Evolutionary conservation across 1,140 invertebrate species (phyloP).

Genomic region (Dysdera silvatica): DNA sequence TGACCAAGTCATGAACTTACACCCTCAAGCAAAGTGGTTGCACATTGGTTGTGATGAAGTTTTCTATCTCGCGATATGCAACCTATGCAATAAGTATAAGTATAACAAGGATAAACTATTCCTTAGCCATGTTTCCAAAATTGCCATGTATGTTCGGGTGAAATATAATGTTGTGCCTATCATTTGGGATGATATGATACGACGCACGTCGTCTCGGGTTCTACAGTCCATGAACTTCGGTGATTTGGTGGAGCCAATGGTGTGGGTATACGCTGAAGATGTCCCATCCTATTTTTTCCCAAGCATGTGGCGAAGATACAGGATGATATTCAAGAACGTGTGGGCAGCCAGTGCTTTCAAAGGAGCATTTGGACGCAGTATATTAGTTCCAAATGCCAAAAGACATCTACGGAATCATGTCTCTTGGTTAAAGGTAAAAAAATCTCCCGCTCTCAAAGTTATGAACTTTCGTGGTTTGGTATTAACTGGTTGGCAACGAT

Average conservation of each 20-base stretch:
- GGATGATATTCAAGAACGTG: slow-evolving; percentile 66
- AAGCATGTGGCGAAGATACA: slow-evolving; percentile 69
- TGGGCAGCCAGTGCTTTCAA: slow-evolving; percentile 88
- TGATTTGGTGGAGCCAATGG: slow-evolving; percentile 70
- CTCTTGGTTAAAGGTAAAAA: slow-evolving; percentile 59
- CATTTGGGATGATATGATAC: slow-evolving; percentile 58
- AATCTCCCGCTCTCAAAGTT: slow-evolving; percentile 49
- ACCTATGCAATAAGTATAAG: slow-evolving; percentile 45
- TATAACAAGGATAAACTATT: slow-evolving; percentile 49
- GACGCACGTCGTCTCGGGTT: slow-evolving; percentile 48
- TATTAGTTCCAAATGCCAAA: slow-evolving; percentile 55
- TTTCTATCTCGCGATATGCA: slow-evolving; percentile 48
- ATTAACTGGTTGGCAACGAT: slow-evolving; percentile 66
- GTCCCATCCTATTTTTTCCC: slow-evolving; percentile 48
- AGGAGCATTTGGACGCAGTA: slow-evolving; percentile 64
- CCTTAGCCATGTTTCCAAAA: slow-evolving; percentile 45
- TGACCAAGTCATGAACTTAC: slow-evolving; percentile 61
- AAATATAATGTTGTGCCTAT: slow-evolving; percentile 52
- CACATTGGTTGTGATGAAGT: slow-evolving; percentile 58
- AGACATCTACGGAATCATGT: slow-evolving; percentile 62
- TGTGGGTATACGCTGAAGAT: slow-evolving; percentile 56
- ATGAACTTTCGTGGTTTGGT: slow-evolving; percentile 51
- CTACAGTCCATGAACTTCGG: slow-evolving; percentile 53
- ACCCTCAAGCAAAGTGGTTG: slow-evolving; percentile 44
- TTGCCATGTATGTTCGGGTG: slow-evolving; percentile 43